Percentiles rank a stretch among this genome's conserved stretches.
Evolutionary conservation across 1,140 invertebrate species (phyloP).

Genomic region (Hydropsyche tenuis): DNA sequence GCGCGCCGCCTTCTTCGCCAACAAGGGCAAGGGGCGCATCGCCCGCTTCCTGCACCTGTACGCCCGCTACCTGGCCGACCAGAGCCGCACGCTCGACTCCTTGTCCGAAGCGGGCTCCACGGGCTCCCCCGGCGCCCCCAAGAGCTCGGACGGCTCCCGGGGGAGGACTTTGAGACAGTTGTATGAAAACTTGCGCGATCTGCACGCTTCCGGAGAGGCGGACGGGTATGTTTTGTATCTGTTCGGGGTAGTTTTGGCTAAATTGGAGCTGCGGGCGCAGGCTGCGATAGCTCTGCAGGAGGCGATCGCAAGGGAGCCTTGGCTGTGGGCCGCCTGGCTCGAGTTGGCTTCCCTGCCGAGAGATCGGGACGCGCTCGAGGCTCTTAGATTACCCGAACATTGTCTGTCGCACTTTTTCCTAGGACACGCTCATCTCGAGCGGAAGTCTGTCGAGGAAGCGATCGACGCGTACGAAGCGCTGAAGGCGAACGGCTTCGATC

Average conservation of each 20-base stretch:
- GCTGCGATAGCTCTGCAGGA: conserved; percentile 81
- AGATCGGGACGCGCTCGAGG: conserved; percentile 75
- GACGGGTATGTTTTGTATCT: conserved; percentile 91
- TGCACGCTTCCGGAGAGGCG: conserved; percentile 68
- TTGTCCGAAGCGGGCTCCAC: conserved; percentile 75
- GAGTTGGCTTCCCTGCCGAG: conserved; percentile 87
- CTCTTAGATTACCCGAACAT: conserved; percentile 79
- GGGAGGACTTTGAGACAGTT: conserved; percentile 65
- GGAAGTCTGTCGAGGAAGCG: conserved; percentile 90
- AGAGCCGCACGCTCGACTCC: conserved; percentile 88
- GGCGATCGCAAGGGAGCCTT: conserved; percentile 77
- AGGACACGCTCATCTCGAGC: conserved; percentile 88
- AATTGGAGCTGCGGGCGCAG: conserved; percentile 77
- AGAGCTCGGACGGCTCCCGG: background rate
- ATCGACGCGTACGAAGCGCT: conserved; percentile 81
- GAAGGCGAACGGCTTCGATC: conserved; percentile 80
- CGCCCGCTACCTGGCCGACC: conserved; percentile 78
- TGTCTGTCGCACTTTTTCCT: conserved; percentile 96
- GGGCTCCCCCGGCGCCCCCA: conserved; percentile 55
- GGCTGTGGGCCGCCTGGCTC: conserved; percentile 93
- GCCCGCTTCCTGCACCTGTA: conserved; percentile 54
- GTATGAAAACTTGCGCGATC: conserved; percentile 64
- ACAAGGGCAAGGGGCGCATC: conserved; percentile 72
- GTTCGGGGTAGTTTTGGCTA: conserved; percentile 90
- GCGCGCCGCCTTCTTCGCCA: conserved; percentile 83